Evolutionary conservation across 2,888 invertebrate species (phyloP).

Genomic region (Drosophila nigritarsus): DNA sequence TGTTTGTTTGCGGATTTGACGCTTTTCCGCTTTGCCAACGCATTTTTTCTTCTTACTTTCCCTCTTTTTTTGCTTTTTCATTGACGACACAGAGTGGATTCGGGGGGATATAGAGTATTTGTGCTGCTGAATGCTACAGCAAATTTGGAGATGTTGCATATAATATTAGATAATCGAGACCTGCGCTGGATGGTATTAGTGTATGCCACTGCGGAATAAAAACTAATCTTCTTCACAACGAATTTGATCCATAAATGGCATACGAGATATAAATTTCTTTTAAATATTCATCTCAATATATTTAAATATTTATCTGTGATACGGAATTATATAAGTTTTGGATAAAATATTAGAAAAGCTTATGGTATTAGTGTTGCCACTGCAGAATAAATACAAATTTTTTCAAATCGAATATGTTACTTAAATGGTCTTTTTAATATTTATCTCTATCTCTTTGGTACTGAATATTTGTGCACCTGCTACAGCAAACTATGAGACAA

Average conservation of each 20-base stretch:
- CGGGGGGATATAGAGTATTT: conserved; percentile 41
- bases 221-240: neutral
- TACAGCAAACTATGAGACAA: too few species aligned
- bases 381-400: too few species aligned
- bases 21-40: conserved; percentile 71
- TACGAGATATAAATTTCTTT: neutral
- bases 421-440: too few species aligned
- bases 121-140: conserved; percentile 25
- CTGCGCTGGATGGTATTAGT: neutral
- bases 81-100: neutral
- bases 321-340: conserved; percentile 4
- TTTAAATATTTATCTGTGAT: neutral
- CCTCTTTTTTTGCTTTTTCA: conserved; percentile 12
- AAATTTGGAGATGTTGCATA: conserved; percentile 22
- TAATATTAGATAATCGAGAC: conserved; percentile 8
- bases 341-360: neutral
- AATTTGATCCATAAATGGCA: neutral
- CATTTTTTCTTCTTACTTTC: conserved; percentile 44
- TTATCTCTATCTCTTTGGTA: too few species aligned
- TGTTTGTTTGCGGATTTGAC: conserved; percentile 81
- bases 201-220: neutral
- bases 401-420: too few species aligned
- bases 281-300: neutral
- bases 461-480: too few species aligned
- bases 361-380: neutral